Percentiles rank a stretch among this genome's conserved stretches.
phyloP scores from a whole-genome alignment of 1,140 invertebrate species.

The Homarus americanus region DNA sequence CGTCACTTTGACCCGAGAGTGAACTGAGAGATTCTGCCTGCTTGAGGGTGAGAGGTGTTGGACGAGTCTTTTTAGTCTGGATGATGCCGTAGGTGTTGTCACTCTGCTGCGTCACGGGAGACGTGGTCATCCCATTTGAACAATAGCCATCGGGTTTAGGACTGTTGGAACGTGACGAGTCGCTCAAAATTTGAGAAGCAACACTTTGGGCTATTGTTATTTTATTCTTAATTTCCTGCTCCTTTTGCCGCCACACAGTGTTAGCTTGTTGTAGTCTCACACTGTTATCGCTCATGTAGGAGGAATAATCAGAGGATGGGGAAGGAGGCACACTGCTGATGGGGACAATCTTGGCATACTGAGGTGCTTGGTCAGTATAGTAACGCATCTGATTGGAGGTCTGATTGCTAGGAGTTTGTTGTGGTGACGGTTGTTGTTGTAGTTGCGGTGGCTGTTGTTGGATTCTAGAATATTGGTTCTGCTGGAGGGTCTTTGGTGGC shows the following conservation, averaged over 20 bases:
- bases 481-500: conserved; percentile 29
- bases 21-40: conserved; percentile 77
- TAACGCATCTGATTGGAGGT: conserved; percentile 10
- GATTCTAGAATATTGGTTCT: conserved; percentile 23
- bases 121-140: background rate
- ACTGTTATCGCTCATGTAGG: conserved; percentile 69
- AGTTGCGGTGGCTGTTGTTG: conserved; percentile 37
- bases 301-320: conserved; percentile 71
- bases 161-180: conserved; percentile 74
- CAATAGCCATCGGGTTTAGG: conserved; percentile 53
- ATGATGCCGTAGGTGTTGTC: conserved; percentile 49
- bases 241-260: conserved; percentile 56
- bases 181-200: conserved; percentile 32
- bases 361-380: conserved; percentile 61
- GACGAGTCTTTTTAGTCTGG: conserved; percentile 36
- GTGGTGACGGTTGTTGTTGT: conserved; percentile 20
- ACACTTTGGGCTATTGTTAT: conserved; percentile 78
- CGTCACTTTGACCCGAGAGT: conserved; percentile 76
- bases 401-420: background rate
- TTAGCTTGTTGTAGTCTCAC: conserved; percentile 60
- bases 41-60: conserved; percentile 64
- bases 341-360: conserved; percentile 59
- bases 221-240: conserved; percentile 79
- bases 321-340: conserved; percentile 60
- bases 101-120: conserved; percentile 13